Conservation (phyloP, 1,140 invertebrate species). For the Dysdera silvatica region DNA sequence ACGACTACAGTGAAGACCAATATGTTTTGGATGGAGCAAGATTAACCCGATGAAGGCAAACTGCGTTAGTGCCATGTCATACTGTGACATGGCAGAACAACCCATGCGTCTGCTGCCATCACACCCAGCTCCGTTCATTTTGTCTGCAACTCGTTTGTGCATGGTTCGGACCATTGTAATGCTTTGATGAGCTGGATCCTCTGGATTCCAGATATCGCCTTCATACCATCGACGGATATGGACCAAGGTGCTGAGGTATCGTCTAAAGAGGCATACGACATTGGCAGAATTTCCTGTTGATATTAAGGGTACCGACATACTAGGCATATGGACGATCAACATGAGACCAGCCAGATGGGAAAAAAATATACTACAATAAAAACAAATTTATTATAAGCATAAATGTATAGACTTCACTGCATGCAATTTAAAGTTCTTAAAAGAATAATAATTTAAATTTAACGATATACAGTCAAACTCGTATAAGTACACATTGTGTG, state of each 20-base stretch:
- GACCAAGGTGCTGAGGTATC: slow-evolving; percentile 63
- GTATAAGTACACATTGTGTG: too few relatives aligned
- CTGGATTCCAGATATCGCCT: slow-evolving; percentile 50
- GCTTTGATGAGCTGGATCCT: slow-evolving; percentile 43
- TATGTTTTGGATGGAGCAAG: slow-evolving; percentile 35
- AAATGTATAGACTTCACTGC: too few relatives aligned
- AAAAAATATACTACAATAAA: slow-evolving; percentile 29
- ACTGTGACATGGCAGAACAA: slow-evolving; percentile 34
- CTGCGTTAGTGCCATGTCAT: slow-evolving; percentile 40
- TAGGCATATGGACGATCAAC: slow-evolving; percentile 30
- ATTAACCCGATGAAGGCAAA: slow-evolving; percentile 39
- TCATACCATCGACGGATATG: slow-evolving; percentile 67
- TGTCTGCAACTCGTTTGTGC: slow-evolving; percentile 43
- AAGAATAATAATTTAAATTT: too few relatives aligned
- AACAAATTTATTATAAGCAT: background rate
- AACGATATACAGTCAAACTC: too few relatives aligned
- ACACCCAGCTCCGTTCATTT: slow-evolving; percentile 46
- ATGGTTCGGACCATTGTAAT: slow-evolving; percentile 45
- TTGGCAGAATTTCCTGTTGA: slow-evolving; percentile 48
- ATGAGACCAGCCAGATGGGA: slow-evolving; percentile 32
- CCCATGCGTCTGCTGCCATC: background rate
- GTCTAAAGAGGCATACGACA: slow-evolving; percentile 55
- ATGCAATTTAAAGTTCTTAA: too few relatives aligned
- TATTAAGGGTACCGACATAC: slow-evolving; percentile 39
- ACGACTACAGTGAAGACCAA: slow-evolving; percentile 34